Evolutionary conservation across 2,888 invertebrate species (phyloP).

Genomic region (Drosophila tripunctata): DNA sequence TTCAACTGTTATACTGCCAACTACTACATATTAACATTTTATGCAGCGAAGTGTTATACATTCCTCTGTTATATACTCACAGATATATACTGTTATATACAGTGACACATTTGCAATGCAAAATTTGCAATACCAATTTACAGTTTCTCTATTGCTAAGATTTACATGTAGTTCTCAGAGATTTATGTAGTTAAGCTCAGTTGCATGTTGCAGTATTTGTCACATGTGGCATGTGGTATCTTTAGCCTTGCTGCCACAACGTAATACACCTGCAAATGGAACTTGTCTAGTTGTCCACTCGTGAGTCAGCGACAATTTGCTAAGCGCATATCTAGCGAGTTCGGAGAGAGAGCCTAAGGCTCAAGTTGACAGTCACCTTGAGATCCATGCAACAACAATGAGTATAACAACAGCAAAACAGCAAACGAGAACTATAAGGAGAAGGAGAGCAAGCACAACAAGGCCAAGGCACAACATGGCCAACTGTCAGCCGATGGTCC

Average conservation of each 20-base stretch:
- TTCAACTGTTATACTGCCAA: not conserved
- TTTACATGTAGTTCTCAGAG: not conserved
- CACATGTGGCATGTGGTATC: constrained; percentile 10
- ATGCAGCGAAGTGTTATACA: constrained; percentile 21
- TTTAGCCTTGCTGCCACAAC: constrained; percentile 15
- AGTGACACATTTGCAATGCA: not conserved
- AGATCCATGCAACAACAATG: constrained; percentile 26
- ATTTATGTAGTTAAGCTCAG: not conserved
- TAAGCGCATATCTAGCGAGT: constrained; percentile 20
- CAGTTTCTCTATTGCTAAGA: not conserved
- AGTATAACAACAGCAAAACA: constrained; percentile 5
- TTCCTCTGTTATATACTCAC: not conserved
- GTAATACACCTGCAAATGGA: constrained; percentile 17
- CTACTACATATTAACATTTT: not conserved
- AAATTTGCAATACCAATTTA: not conserved
- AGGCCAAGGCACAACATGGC: constrained; percentile 40
- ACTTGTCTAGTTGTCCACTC: constrained; percentile 17
- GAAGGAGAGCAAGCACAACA: constrained; percentile 19
- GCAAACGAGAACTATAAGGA: not conserved
- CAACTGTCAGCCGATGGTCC: constrained; percentile 57
- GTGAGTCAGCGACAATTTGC: constrained; percentile 38
- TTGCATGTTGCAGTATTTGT: not conserved
- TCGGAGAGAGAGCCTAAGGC: constrained; percentile 29
- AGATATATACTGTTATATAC: not conserved
- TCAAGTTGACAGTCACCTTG: constrained; percentile 58